These are phyloP conservation scores for Lepisosteus oculatus DNA, from an alignment of 2,113 vertebrate species.

Conservation along the genomic window DNA sequence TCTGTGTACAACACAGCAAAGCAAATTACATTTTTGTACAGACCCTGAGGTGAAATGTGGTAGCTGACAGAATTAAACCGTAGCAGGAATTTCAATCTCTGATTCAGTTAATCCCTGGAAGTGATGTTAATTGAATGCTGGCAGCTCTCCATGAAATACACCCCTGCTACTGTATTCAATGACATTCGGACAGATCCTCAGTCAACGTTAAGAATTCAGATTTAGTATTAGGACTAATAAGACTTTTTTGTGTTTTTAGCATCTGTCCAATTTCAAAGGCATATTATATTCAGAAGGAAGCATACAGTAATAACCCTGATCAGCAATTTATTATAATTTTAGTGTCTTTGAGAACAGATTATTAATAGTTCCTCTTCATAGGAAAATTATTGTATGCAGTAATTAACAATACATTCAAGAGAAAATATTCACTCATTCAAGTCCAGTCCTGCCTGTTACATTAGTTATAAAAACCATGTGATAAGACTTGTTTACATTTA, in stretches of 20 bases:
- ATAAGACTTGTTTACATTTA: no score
- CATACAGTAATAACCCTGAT: no score
- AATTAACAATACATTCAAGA: conserved; percentile 62
- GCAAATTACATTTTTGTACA: neutral
- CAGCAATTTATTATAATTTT: conserved; percentile 11
- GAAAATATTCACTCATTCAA: conserved; percentile 20
- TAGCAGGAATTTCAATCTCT: neutral
- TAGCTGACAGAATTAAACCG: neutral
- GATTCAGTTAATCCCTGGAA: conserved; percentile 9
- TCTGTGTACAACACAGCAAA: neutral
- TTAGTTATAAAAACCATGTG: no score
- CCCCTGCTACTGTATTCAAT: neutral
- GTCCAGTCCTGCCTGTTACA: neutral
- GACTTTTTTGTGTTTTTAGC: neutral
- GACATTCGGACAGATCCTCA: no score
- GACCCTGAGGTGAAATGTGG: conserved; percentile 3
- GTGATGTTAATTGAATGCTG: conserved; percentile 10
- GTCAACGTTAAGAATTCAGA: neutral
- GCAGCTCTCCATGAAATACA: neutral
- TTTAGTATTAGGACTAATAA: neutral
- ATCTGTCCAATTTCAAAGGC: neutral
- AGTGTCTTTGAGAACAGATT: conserved; percentile 67
- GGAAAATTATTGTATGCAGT: conserved; percentile 56
- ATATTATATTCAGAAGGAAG: neutral
- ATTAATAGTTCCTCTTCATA: conserved; percentile 68